These are phyloP conservation scores for Pithys albifrons DNA, from an alignment of 2,113 vertebrate genomes.

Conservation along the genomic window DNA sequence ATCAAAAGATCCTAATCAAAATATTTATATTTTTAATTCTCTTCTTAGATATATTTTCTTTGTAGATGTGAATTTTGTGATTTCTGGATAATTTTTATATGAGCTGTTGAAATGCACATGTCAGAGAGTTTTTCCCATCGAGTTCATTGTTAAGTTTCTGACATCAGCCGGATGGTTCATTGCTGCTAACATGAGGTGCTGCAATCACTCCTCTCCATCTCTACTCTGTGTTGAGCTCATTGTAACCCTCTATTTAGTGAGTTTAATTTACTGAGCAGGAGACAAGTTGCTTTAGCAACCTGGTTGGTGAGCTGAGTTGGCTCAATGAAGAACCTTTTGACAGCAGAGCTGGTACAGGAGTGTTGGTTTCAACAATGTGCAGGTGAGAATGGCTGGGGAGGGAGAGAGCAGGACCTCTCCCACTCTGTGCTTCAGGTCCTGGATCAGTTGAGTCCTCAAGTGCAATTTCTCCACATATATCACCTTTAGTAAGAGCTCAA, in stretches of 20 bases:
- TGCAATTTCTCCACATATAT: neutral
- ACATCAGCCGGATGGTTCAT: neutral
- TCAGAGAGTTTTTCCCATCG: neutral
- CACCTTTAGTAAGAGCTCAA: neutral
- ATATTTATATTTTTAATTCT: neutral
- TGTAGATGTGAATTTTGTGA: neutral
- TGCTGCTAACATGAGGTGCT: neutral
- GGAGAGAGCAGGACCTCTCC: neutral
- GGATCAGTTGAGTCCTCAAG: neutral
- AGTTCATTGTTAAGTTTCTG: neutral
- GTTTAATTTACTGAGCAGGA: neutral
- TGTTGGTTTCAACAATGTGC: neutral
- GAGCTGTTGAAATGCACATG: neutral
- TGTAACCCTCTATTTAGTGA: neutral
- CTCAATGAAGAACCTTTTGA: neutral
- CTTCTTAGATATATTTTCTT: neutral
- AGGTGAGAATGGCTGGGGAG: neutral
- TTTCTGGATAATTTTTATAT: neutral
- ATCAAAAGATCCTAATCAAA: neutral
- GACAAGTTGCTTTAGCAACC: neutral
- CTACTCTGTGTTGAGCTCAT: neutral
- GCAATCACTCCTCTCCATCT: neutral
- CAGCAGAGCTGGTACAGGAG: neutral
- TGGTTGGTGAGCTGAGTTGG: neutral
- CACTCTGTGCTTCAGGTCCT: neutral